phyloP scores from a whole-genome alignment of 2,888 invertebrate genomes.

The Protonemura montana region DNA sequence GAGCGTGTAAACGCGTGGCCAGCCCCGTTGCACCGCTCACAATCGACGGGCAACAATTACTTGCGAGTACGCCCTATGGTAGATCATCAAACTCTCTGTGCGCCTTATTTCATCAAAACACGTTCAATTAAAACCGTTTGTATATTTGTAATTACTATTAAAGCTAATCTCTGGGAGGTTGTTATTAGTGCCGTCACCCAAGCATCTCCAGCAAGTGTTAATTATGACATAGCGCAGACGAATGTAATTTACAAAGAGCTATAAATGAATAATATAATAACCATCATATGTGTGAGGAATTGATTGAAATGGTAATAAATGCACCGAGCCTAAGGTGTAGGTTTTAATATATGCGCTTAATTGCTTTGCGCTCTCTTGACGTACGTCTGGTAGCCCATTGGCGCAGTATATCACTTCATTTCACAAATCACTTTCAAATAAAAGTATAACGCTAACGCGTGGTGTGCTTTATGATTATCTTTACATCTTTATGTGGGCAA shows the following conservation, averaged over 20 bases:
- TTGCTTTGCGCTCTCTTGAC: neutral
- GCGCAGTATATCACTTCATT: neutral
- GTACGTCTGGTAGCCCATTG: neutral
- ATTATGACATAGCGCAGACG: neutral
- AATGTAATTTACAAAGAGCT: neutral
- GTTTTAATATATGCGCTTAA: neutral
- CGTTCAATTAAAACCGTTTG: neutral
- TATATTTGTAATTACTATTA: neutral
- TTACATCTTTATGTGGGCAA: neutral
- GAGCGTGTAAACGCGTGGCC: neutral
- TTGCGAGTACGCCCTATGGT: neutral
- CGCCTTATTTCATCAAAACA: neutral
- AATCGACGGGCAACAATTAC: neutral
- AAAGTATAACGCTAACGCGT: neutral
- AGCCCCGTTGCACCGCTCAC: neutral
- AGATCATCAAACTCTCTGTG: neutral
- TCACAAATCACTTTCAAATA: neutral
- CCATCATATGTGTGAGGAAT: neutral
- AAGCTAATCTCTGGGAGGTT: neutral
- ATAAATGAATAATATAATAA: neutral
- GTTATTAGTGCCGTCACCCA: neutral
- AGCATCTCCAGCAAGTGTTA: neutral
- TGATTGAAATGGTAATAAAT: neutral
- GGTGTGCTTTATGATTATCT: constrained; percentile 23
- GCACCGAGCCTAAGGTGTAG: neutral